phyloP scores from a whole-genome alignment of 2,888 invertebrate genomes.

The Chromoteleia sp. region DNA sequence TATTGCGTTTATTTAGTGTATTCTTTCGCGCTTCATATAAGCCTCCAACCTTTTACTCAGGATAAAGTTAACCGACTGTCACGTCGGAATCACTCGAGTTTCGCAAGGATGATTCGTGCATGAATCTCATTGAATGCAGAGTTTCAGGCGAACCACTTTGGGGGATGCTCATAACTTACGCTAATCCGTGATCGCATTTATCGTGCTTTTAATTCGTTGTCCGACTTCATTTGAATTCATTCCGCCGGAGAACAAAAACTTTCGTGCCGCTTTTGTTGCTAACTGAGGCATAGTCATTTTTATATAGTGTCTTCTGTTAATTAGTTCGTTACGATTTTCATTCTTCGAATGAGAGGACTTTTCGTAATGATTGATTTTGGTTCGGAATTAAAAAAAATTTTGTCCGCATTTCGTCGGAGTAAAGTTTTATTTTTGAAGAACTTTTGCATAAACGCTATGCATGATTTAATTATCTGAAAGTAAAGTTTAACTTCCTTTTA shows the following conservation, averaged over 20 bases:
- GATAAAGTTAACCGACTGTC: conserved; percentile 59
- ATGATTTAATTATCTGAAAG: conserved; percentile 36
- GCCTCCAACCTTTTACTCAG: conserved; percentile 30
- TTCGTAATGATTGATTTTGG: conserved; percentile 46
- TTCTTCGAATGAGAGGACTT: conserved; percentile 26
- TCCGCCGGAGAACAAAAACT: conserved; percentile 50
- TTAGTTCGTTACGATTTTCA: conserved; percentile 55
- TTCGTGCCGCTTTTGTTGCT: conserved; percentile 32
- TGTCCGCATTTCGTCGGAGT: conserved; percentile 1
- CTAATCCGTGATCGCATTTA: conserved; percentile 65
- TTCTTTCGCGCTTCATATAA: conserved; percentile 15
- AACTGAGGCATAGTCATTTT: conserved; percentile 38
- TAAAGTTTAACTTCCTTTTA: conserved; percentile 14
- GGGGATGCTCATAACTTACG: conserved; percentile 63
- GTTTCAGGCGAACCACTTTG: conserved; percentile 62
- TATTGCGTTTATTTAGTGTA: conserved; percentile 6
- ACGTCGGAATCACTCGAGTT: conserved; percentile 52
- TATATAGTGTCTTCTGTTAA: conserved; percentile 42
- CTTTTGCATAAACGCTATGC: conserved; percentile 20
- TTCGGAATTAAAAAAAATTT: conserved; percentile 28
- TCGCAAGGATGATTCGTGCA: conserved; percentile 52
- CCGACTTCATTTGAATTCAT: conserved; percentile 66
- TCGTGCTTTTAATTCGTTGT: conserved; percentile 67
- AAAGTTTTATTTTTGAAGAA: conserved; percentile 47
- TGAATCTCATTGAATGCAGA: conserved; percentile 61